Percentiles rank a stretch among this genome's conserved stretches.
Evolutionary conservation across 2,113 vertebrate genomes (phyloP).

Genomic region (Menura novaehollandiae): DNA sequence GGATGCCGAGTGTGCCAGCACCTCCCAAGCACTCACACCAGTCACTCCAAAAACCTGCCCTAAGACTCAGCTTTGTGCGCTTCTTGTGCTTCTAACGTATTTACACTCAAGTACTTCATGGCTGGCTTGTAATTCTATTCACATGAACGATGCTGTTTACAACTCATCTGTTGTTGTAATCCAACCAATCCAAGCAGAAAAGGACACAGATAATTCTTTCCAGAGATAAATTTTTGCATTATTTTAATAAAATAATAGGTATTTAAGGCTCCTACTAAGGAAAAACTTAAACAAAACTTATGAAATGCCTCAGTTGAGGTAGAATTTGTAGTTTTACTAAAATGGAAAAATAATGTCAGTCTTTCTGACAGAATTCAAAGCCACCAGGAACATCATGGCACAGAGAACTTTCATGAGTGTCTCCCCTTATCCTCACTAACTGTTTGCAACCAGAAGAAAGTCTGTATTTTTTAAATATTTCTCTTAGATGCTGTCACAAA

Average conservation of each 20-base stretch:
- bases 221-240: neutral
- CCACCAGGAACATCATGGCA: neutral
- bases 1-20: accelerated
- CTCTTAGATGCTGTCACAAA: neutral
- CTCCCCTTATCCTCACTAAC: neutral
- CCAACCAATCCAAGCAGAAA: neutral
- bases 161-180: neutral
- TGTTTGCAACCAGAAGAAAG: neutral
- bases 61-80: neutral
- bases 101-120: neutral
- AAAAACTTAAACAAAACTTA: neutral
- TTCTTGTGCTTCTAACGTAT: neutral
- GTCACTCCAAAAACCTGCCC: neutral
- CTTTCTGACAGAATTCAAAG: neutral
- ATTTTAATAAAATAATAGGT: neutral
- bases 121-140: neutral
- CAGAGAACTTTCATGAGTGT: neutral
- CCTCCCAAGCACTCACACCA: neutral
- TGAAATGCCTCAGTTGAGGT: neutral
- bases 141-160: neutral
- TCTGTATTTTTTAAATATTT: neutral
- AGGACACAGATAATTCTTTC: neutral
- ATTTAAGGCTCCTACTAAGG: neutral
- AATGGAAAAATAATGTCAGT: neutral
- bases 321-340: neutral